Percentiles rank a stretch among this genome's conserved stretches.
These are phyloP conservation scores for Callaeas wilsoni DNA, from an alignment of 2,113 vertebrate genomes.

Conservation along the genomic window DNA sequence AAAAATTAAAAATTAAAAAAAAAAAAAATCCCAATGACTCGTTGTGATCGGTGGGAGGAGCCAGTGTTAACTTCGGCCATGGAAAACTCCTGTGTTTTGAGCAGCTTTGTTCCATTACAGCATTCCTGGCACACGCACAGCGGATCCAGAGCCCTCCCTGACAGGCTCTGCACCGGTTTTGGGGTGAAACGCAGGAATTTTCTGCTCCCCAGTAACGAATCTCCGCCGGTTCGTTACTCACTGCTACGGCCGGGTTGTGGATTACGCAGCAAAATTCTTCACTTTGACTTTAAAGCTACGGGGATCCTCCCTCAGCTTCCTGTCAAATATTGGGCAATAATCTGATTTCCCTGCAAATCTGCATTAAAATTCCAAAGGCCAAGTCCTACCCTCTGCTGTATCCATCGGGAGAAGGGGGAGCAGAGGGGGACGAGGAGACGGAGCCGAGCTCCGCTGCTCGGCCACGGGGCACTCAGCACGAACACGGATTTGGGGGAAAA, in stretches of 20 bases:
- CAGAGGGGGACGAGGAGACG: not conserved
- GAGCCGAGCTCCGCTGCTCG: not conserved
- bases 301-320: not conserved
- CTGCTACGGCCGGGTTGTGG: not conserved
- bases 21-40: not conserved
- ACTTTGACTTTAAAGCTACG: not conserved
- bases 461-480: not conserved
- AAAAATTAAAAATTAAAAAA: no score
- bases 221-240: not conserved
- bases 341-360: conserved; percentile 10
- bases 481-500: not conserved
- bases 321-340: not conserved
- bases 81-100: not conserved
- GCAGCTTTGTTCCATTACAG: not conserved
- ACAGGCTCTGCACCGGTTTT: not conserved
- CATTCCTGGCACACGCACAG: not conserved
- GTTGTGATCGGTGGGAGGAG: not conserved
- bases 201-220: not conserved
- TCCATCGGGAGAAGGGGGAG: not conserved
- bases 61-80: not conserved
- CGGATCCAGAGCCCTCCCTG: not conserved
- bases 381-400: not conserved
- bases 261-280: not conserved
- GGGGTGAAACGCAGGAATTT: not conserved
- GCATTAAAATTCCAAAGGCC: not conserved